Base-by-base conservation (phyloP, 2,888 invertebrate genomes). In the Acrobasis repandana region DNA sequence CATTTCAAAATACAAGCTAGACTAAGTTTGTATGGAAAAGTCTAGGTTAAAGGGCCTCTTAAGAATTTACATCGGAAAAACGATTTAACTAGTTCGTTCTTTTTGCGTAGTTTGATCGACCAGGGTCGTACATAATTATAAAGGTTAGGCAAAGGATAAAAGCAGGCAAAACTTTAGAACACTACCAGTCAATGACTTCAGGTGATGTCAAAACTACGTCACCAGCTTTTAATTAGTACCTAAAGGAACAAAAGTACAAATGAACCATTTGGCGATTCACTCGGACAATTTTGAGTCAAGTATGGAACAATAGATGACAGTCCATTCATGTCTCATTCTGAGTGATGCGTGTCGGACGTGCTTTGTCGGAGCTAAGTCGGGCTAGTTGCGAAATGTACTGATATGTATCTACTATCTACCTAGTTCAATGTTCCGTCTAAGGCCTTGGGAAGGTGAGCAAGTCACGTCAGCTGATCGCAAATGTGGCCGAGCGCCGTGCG, bases 391-490 rank as follows among this genome's bases (percentile, higher is more conserved):
- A 58, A 58, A 58, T 34, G 48, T 11, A 18, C 34, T 14, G 49
- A 28, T 11, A 38, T 11, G 11, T 43, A 43, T 14, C 43, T n/a
- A 0, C 2, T 14, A 28, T 28, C 28, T 28, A 28, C 28, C 43
- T 58, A 58, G 49, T 58, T 50, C 58, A 58, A 58, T 58, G 58
- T 58, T 58, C 47, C 46, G 57, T 49, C 47, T 58, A 33, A 38
- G 50, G 58, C 58, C 58, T 58, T 50, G 49, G 6, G 15, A 28
- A 54, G 54, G 54, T 54, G 54, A 54, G 18, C 54, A 38, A 34
- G 48, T 49, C 33, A 9, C 38, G 49, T 50, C 58, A 58, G 58
- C 58, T 58, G 58, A 49, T 49, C 50, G 49, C 36, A 34, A 58
- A 38, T 58, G 38, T 49, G 49, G 6, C 49, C 58, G 20, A 38